A percentile compares a stretch with the other conserved stretches of the same genome.
Conservation (phyloP, 2,797 vertebrate species). For the Macropodus opercularis region DNA sequence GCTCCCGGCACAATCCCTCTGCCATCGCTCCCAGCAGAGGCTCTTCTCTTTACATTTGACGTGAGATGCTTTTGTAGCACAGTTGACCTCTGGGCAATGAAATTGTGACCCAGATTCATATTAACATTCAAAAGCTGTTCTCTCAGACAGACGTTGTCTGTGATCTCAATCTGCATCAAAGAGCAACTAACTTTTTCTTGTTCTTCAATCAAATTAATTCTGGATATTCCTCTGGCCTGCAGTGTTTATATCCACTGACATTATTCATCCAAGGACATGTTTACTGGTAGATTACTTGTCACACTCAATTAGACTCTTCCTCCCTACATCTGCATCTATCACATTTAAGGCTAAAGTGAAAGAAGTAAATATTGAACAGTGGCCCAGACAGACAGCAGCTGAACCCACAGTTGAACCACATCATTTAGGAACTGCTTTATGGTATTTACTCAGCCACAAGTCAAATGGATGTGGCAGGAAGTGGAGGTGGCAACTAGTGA, state of each 20-base stretch:
- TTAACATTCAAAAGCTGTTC: slow-evolving; percentile 54
- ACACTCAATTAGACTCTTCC: neutral
- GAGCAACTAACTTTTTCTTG: slow-evolving; percentile 4
- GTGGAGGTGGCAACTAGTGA: slow-evolving; percentile 34
- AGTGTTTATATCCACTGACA: neutral
- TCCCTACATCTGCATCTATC: neutral
- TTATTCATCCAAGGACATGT: neutral
- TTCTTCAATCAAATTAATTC: neutral
- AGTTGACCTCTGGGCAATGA: slow-evolving; percentile 46
- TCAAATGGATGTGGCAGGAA: slow-evolving; percentile 41
- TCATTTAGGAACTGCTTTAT: slow-evolving; percentile 19
- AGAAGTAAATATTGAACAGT: slow-evolving; percentile 13
- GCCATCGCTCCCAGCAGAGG: no score
- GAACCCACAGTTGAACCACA: slow-evolving; percentile 36
- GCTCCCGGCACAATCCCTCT: no score
- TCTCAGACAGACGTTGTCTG: slow-evolving; percentile 42
- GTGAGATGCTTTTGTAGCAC: slow-evolving; percentile 29
- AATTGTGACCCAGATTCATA: slow-evolving; percentile 61
- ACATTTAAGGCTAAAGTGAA: slow-evolving; percentile 1
- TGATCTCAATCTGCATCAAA: slow-evolving; percentile 25
- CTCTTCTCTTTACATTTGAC: no score
- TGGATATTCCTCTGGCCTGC: no score
- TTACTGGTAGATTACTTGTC: neutral
- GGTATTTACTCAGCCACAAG: slow-evolving; percentile 46
- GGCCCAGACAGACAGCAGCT: slow-evolving; percentile 31